Evolutionary conservation across 1,140 invertebrate genomes (phyloP).

Genomic region (Orchesella cincta): DNA sequence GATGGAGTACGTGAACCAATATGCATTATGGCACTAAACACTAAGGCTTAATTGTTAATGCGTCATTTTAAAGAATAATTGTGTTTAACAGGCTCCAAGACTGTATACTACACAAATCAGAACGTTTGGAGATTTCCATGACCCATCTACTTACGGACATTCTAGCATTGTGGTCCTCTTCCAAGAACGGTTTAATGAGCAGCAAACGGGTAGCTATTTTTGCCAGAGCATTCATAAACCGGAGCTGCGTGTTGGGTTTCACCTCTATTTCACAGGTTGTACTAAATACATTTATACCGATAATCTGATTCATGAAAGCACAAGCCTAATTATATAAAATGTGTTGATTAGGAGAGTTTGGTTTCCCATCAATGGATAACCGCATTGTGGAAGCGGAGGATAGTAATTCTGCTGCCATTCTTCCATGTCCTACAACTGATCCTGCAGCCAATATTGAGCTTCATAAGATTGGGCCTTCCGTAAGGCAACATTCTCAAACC

Average conservation of each 20-base stretch:
- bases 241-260: constrained; percentile 32
- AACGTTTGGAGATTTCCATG: constrained; percentile 30
- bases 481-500: no score
- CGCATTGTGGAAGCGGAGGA: constrained; percentile 34
- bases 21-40: neutral
- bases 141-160: constrained; percentile 39
- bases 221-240: constrained; percentile 39
- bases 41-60: no score
- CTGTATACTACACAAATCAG: constrained; percentile 44
- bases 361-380: constrained; percentile 43
- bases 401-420: constrained; percentile 31
- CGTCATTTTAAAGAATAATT: neutral
- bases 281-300: neutral
- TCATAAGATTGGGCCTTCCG: constrained; percentile 49
- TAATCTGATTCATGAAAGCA: no score
- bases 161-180: constrained; percentile 46
- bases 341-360: constrained; percentile 42
- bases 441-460: constrained; percentile 37
- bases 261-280: constrained; percentile 46
- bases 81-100: constrained; percentile 39
- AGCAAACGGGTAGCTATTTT: constrained; percentile 46
- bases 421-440: constrained; percentile 46
- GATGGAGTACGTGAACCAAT: constrained; percentile 43
- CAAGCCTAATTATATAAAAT: constrained; percentile 5
- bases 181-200: constrained; percentile 49